Conservation (phyloP, 2,888 invertebrate genomes). For the Chironomus riparius region DNA sequence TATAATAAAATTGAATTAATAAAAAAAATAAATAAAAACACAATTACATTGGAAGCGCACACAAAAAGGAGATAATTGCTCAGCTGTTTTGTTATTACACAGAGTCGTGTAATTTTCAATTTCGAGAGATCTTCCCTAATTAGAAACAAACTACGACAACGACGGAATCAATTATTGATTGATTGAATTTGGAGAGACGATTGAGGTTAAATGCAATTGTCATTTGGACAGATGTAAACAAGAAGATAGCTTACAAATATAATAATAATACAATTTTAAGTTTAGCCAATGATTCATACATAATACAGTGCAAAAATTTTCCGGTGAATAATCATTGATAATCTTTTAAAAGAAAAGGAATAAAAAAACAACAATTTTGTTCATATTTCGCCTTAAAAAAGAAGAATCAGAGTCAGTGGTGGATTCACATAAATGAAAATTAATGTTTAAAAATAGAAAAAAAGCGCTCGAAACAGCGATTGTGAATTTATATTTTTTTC, state of each 20-base stretch:
- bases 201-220: neutral
- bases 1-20: neutral
- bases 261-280: neutral
- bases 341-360: neutral
- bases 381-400: neutral
- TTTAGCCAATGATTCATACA: neutral
- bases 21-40: neutral
- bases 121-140: conserved; percentile 11
- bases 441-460: conserved; percentile 27
- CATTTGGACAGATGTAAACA: neutral
- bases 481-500: conserved; percentile 12
- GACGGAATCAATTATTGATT: conserved; percentile 18
- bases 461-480: conserved; percentile 23
- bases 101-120: neutral
- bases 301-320: neutral
- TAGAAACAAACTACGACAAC: neutral
- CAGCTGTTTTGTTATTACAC: conserved; percentile 13
- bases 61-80: conserved; percentile 18
- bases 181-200: conserved; percentile 20
- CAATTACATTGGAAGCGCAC: neutral
- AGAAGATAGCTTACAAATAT: too few species aligned
- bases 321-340: neutral
- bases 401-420: neutral
- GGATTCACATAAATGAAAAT: conserved; percentile 15
- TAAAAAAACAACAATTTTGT: neutral